Evolutionary conservation across 2,888 invertebrate species (phyloP), one percentile per base, ranked within the genome.

Genomic region (Mythimna impura): DNA sequence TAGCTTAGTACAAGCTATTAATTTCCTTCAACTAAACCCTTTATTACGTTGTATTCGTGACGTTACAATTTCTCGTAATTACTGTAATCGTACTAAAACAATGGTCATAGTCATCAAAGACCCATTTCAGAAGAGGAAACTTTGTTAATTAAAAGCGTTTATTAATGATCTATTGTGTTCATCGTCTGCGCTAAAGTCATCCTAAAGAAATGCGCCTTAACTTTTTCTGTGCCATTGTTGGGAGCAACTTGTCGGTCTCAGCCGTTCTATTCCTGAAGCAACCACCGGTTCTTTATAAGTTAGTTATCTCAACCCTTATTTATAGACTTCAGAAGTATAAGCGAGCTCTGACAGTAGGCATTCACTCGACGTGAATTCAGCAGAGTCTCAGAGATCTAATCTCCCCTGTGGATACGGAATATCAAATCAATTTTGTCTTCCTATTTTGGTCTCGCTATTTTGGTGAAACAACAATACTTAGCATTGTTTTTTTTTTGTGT

Each of bases 81-180:
- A 71, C 63, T 60, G 50, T 52, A 71, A 74, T 66, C 55, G 4
- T 36, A 40, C 22, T 54, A 22, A 66, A 70, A 73, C 67, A 70
- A 63, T 63, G 25, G 25, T 50, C 34, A 47, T 43, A 71, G 60
- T 36, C 63, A 81, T 73, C 60, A 66, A 71, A 68, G 50, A 67
- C 68, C 52, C 52, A 62, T 60, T 73, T 57, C 57, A 68, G 67
- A 71, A 57, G 47, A 50, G 73, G 30, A 68, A 81, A 81, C 69
- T 78, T 73, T 52, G 20, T 81, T 81, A 47, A 78, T 78, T 81
- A 71, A 81, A 71, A 69, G 14, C 47, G n/a, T 81, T 81, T 63
- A 77, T 78, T 69, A 78, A 67, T 81, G 47, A 55, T 66, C 81
- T 71, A 73, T 81, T 81, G 79, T 82, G 25, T 57, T 76, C 66